Conservation (phyloP, 2,888 invertebrate species). For the Rotaria sp. region DNA sequence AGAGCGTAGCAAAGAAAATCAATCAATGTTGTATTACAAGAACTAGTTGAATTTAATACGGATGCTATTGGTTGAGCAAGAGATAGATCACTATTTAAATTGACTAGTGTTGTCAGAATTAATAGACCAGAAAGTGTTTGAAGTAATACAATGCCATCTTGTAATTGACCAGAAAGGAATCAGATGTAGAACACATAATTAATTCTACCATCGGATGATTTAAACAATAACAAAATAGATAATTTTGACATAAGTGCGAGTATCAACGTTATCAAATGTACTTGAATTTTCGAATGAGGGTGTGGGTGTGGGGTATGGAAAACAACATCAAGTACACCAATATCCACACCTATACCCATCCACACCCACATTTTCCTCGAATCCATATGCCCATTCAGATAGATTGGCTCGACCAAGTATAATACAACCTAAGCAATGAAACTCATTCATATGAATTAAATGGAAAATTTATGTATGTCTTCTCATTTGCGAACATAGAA, state of each 20-base stretch:
- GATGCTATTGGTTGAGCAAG: background rate
- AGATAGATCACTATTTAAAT: background rate
- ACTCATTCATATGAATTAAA: too few species aligned
- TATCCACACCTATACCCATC: too few species aligned
- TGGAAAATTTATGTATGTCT: too few species aligned
- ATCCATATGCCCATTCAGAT: background rate
- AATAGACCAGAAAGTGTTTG: background rate
- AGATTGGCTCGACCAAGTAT: slow-evolving; percentile 1
- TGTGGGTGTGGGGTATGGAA: too few species aligned
- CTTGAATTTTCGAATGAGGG: too few species aligned
- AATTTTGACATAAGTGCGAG: too few species aligned
- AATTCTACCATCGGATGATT: too few species aligned
- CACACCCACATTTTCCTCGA: background rate
- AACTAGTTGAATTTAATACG: background rate
- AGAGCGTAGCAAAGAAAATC: slow-evolving; percentile 9
- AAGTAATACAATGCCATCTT: background rate
- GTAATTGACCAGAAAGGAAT: background rate
- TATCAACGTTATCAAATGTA: too few species aligned
- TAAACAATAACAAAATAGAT: too few species aligned
- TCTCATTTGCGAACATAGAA: too few species aligned
- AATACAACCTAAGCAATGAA: background rate
- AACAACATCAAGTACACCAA: too few species aligned
- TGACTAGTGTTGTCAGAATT: background rate
- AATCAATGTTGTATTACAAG: background rate
- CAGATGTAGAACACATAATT: background rate